phyloP scores from a whole-genome alignment of 2,888 invertebrate species.

The Thera obeliscata region DNA sequence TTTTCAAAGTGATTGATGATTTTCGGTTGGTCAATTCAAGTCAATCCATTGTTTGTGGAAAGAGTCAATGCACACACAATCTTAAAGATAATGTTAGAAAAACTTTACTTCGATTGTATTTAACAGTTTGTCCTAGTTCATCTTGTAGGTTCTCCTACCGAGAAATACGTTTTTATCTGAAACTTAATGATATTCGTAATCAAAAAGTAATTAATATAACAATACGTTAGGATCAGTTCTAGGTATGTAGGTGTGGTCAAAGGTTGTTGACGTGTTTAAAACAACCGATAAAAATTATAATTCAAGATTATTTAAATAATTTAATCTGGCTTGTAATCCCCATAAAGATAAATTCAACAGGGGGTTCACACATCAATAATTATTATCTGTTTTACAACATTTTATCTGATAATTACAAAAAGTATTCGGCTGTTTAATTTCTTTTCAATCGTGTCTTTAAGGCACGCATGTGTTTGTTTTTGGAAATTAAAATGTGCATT shows the following conservation, averaged over 20 bases:
- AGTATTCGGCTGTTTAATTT: not conserved
- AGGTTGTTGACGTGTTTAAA: constrained; percentile 17
- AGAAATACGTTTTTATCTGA: not conserved
- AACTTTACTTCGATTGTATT: not conserved
- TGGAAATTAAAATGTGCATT: no score
- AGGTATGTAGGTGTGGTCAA: not conserved
- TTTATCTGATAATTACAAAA: constrained; percentile 26
- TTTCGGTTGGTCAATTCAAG: not conserved
- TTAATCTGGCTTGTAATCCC: constrained; percentile 25
- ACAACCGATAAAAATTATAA: not conserved
- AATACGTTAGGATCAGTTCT: not conserved
- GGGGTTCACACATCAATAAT: constrained; percentile 34
- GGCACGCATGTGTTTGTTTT: not conserved
- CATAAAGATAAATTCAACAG: constrained; percentile 31
- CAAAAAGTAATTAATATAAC: constrained; percentile 5
- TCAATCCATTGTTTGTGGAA: not conserved
- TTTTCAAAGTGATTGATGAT: not conserved
- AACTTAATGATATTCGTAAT: constrained; percentile 5
- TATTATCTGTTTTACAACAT: constrained; percentile 21
- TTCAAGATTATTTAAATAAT: constrained; percentile 4
- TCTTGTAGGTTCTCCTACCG: not conserved
- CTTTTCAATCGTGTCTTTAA: not conserved
- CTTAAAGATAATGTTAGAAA: not conserved
- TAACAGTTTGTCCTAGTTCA: not conserved
- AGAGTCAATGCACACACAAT: not conserved